A percentile compares a stretch with the other conserved stretches of the same genome.
Evolutionary conservation across 1,140 invertebrate species (phyloP).

Genomic region (Trialeurodes vaporariorum): DNA sequence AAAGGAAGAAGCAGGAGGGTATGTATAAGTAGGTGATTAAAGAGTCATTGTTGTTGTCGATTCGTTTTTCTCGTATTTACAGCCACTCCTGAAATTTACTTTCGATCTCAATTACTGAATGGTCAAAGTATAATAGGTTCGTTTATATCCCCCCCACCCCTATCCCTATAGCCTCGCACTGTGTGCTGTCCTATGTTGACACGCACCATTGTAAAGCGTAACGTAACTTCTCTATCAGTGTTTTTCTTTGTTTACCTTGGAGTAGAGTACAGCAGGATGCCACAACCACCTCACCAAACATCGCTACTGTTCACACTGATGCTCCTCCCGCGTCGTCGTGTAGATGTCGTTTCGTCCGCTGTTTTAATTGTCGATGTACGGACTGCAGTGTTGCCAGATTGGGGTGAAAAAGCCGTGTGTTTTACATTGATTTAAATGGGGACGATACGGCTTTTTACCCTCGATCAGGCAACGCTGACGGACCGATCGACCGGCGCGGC

Average conservation of each 20-base stretch:
- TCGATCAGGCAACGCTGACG: too few relatives aligned
- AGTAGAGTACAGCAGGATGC: neutral
- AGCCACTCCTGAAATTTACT: neutral
- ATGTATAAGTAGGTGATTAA: slow-evolving; percentile 1
- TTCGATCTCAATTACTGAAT: neutral
- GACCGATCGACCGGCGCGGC: too few relatives aligned
- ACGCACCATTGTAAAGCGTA: neutral
- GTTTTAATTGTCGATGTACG: neutral
- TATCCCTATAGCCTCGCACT: too few relatives aligned
- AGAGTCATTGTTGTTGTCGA: neutral
- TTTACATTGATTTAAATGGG: too few relatives aligned
- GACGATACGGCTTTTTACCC: too few relatives aligned
- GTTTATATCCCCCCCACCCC: too few relatives aligned
- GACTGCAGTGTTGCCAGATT: too few relatives aligned
- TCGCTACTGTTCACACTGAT: too few relatives aligned
- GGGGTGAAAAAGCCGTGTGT: too few relatives aligned
- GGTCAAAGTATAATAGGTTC: neutral
- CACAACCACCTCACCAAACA: too few relatives aligned
- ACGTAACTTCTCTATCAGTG: neutral
- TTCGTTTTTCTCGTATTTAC: neutral
- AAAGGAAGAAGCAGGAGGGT: too few relatives aligned
- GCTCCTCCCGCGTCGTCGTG: too few relatives aligned
- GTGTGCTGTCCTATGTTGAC: neutral
- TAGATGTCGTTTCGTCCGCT: neutral
- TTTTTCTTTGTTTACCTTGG: neutral